Percentiles rank a stretch among this genome's conserved stretches.
phyloP scores from a whole-genome alignment of 64 coral and sea anemone genomes.

The Pachyseris speciosa region DNA sequence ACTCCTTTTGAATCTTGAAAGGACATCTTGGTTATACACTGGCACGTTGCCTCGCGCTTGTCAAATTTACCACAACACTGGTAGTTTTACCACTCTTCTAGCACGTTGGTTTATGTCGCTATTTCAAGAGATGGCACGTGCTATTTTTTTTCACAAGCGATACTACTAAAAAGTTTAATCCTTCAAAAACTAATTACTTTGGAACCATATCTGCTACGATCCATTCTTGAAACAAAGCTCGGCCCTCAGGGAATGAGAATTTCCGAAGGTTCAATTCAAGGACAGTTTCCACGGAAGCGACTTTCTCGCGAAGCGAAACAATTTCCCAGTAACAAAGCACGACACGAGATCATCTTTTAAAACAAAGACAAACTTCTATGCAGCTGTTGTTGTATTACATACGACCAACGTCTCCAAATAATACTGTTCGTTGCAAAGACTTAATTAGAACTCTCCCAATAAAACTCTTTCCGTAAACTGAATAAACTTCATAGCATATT shows the following conservation, averaged over 20 bases:
- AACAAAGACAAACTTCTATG: slow-evolving; percentile 15
- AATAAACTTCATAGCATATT: slow-evolving; percentile 21
- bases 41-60: background rate
- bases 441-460: slow-evolving; percentile 59
- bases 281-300: slow-evolving; percentile 36
- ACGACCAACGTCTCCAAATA: slow-evolving; percentile 29
- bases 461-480: slow-evolving; percentile 28
- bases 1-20: background rate
- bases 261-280: background rate
- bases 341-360: slow-evolving; percentile 21
- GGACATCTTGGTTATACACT: background rate
- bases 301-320: slow-evolving; percentile 10
- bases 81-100: slow-evolving; percentile 8
- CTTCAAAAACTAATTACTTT: slow-evolving; percentile 31
- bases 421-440: slow-evolving; percentile 36
- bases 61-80: slow-evolving; percentile 17
- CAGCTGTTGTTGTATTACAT: slow-evolving; percentile 49
- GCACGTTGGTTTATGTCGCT: background rate
- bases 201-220: background rate
- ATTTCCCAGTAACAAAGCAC: slow-evolving; percentile 40
- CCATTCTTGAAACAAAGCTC: background rate
- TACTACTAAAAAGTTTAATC: slow-evolving; percentile 18
- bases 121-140: slow-evolving; percentile 27
- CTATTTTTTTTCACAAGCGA: slow-evolving; percentile 30
- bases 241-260: slow-evolving; percentile 1